Conservation (phyloP, 2,888 invertebrate genomes). For the Eupithecia inturbata region DNA sequence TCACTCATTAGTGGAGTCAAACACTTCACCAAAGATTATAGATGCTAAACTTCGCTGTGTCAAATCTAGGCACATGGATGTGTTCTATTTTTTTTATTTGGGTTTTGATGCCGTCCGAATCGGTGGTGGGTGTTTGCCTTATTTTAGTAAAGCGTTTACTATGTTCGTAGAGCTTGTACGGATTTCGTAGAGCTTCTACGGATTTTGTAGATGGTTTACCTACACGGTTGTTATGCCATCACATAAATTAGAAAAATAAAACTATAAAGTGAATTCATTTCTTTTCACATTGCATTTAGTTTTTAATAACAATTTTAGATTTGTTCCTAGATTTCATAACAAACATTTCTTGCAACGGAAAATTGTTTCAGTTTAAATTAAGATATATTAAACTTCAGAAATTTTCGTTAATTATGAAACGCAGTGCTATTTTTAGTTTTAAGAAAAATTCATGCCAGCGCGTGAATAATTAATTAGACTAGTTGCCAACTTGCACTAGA, state of each 20-base stretch:
- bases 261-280: background rate
- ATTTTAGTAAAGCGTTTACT: background rate
- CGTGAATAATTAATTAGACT: constrained; percentile 39
- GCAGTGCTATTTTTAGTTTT: constrained; percentile 26
- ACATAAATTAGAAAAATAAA: background rate
- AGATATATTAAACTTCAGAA: constrained; percentile 8
- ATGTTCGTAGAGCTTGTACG: background rate
- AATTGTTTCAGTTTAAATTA: constrained; percentile 47
- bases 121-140: no score
- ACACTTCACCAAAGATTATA: no score
- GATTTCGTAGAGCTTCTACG: background rate
- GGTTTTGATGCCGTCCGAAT: background rate
- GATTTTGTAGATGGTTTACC: background rate
- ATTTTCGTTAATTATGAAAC: constrained; percentile 33
- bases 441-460: constrained; percentile 27
- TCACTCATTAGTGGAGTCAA: no score
- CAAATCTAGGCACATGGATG: background rate
- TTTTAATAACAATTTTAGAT: background rate
- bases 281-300: background rate
- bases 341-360: constrained; percentile 23
- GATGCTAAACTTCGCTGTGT: background rate
- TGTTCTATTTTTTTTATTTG: no score
- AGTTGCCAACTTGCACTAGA: constrained; percentile 53
- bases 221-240: background rate
- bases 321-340: background rate